Conservation (phyloP, 2,113 vertebrate genomes). For the Pelusios castaneus region DNA sequence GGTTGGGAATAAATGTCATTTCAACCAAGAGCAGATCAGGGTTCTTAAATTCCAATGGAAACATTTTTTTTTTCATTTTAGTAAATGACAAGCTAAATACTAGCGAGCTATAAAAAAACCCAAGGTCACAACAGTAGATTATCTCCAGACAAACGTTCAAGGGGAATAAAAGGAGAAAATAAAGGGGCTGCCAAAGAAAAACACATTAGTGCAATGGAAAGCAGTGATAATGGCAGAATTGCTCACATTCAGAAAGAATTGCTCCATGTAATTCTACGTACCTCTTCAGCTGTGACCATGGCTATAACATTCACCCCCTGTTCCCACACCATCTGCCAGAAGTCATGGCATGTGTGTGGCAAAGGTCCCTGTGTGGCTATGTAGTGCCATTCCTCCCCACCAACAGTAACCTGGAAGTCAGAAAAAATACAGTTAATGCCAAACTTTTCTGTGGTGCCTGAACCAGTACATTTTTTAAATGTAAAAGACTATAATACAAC, state of each 20-base stretch:
- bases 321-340: constrained; percentile 99
- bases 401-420: constrained; percentile 85
- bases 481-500: background rate
- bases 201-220: background rate
- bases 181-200: background rate
- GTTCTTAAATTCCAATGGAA: constrained; percentile 47
- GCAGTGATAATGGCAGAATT: background rate
- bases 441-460: background rate
- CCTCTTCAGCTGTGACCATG: constrained; percentile 97
- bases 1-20: constrained; percentile 1
- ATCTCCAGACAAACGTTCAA: background rate
- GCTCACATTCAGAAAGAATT: background rate
- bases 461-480: constrained; percentile 3
- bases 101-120: constrained; percentile 11
- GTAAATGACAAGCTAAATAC: background rate
- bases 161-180: constrained; percentile 3
- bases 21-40: constrained; percentile 9
- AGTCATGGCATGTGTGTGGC: constrained; percentile 92
- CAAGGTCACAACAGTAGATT: background rate
- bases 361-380: constrained; percentile 94
- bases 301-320: constrained; percentile 95
- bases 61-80: background rate
- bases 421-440: background rate
- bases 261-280: constrained; percentile 48
- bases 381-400: constrained; percentile 94